phyloP scores from a whole-genome alignment of 1,140 invertebrate species.

The Drosophila mayri region DNA sequence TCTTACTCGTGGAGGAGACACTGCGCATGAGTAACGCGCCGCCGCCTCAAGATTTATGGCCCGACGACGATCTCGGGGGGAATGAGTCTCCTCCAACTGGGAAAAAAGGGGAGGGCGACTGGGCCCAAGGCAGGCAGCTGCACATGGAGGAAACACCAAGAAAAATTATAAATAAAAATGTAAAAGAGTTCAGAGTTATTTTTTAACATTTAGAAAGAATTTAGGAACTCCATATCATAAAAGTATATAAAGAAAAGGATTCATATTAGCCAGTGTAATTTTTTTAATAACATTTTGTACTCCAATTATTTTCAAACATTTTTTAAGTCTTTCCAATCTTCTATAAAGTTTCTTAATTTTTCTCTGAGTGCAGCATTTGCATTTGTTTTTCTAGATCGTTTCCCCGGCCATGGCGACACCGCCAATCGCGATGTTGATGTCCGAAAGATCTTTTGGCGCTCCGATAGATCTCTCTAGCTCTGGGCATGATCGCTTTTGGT shows the following conservation, averaged over 20 bases:
- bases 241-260: not conserved
- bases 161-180: not conserved
- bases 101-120: not conserved
- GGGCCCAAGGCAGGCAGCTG: conserved; percentile 1
- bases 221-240: not conserved
- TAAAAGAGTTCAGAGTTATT: not conserved
- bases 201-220: not conserved
- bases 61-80: conserved; percentile 10
- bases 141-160: not conserved
- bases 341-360: not conserved
- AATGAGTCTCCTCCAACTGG: conserved; percentile 1
- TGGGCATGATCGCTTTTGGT: conserved; percentile 44
- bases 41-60: conserved; percentile 68
- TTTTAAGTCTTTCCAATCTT: not conserved
- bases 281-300: too few species aligned
- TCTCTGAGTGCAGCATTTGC: conserved; percentile 33
- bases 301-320: not conserved
- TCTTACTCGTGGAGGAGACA: conserved; percentile 31
- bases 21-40: conserved; percentile 80
- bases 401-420: conserved; percentile 4
- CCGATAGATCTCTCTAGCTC: conserved; percentile 35
- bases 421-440: conserved; percentile 53
- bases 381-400: conserved; percentile 46
- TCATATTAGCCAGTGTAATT: not conserved
- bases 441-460: conserved; percentile 64